A percentile compares a stretch with the other conserved stretches of the same genome.
Conservation (phyloP, 2,888 invertebrate species). For the Drosophila subquinaria region DNA sequence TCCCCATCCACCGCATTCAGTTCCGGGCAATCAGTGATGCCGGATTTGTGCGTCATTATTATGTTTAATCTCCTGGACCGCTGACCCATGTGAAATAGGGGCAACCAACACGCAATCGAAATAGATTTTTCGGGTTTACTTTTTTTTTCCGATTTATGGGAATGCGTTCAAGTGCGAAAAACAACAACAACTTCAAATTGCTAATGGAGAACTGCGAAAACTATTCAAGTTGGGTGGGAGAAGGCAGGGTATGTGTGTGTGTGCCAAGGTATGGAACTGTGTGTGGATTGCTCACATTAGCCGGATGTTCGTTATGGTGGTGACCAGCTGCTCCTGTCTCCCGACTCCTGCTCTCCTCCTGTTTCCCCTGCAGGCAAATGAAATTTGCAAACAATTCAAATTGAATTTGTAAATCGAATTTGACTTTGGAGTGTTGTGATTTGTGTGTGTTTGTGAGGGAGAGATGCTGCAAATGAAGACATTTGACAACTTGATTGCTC, state of each 20-base stretch:
- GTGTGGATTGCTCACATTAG: constrained; percentile 64
- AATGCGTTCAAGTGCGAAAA: constrained; percentile 69
- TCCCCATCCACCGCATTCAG: not conserved
- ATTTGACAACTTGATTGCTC: constrained; percentile 66
- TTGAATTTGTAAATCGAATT: constrained; percentile 68
- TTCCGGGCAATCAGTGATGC: too few relatives aligned
- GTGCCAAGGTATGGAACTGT: constrained; percentile 11
- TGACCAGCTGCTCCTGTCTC: constrained; percentile 47
- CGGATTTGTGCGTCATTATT: constrained; percentile 79
- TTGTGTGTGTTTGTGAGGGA: constrained; percentile 12
- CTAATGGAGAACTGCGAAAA: constrained; percentile 48
- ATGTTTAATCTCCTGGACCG: constrained; percentile 61
- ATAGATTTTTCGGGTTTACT: constrained; percentile 39
- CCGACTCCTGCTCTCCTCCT: not conserved
- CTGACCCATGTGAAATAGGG: constrained; percentile 81
- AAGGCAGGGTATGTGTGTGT: constrained; percentile 1
- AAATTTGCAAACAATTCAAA: constrained; percentile 78
- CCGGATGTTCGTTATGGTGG: constrained; percentile 73
- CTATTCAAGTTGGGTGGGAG: constrained; percentile 21
- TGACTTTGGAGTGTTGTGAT: constrained; percentile 43
- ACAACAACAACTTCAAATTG: constrained; percentile 45
- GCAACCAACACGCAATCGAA: constrained; percentile 69
- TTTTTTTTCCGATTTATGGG: constrained; percentile 14
- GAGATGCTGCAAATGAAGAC: constrained; percentile 34
- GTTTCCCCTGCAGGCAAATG: constrained; percentile 33